A percentile compares a stretch with the other conserved stretches of the same genome.
Evolutionary conservation across 2,797 vertebrate genomes (phyloP).

Genomic region (Triplophysa yarkandensis): DNA sequence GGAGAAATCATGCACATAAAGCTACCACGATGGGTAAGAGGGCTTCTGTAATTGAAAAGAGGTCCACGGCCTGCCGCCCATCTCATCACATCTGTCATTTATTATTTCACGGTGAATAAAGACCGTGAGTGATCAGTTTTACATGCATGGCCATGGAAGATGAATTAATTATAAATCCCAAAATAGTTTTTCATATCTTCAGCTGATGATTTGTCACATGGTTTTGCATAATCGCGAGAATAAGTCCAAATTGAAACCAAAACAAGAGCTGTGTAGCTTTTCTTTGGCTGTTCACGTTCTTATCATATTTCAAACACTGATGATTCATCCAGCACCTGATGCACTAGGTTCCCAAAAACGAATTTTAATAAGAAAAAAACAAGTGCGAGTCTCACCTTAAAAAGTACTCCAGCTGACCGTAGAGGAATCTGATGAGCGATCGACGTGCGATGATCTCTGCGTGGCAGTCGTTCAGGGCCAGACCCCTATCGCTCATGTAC

Average conservation of each 20-base stretch:
- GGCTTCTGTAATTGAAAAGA: slow-evolving; percentile 23
- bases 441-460: slow-evolving; percentile 85
- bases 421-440: slow-evolving; percentile 83
- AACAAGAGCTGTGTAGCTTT: background rate
- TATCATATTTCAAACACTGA: background rate
- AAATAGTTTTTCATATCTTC: slow-evolving; percentile 5
- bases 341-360: background rate
- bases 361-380: background rate
- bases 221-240: background rate
- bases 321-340: background rate
- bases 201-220: background rate
- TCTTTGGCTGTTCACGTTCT: background rate
- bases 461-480: slow-evolving; percentile 86
- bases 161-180: slow-evolving; percentile 1
- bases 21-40: background rate
- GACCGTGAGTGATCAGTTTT: slow-evolving; percentile 33
- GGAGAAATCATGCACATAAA: slow-evolving; percentile 30
- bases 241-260: background rate
- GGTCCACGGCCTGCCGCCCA: slow-evolving; percentile 18
- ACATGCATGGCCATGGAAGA: slow-evolving; percentile 17
- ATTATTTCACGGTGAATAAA: slow-evolving; percentile 47
- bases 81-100: slow-evolving; percentile 36
- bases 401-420: slow-evolving; percentile 81
- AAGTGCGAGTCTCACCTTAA: slow-evolving; percentile 70
- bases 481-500: slow-evolving; percentile 88